Evolutionary conservation across 2,113 vertebrate species (phyloP).

Genomic region (Podiceps cristatus): DNA sequence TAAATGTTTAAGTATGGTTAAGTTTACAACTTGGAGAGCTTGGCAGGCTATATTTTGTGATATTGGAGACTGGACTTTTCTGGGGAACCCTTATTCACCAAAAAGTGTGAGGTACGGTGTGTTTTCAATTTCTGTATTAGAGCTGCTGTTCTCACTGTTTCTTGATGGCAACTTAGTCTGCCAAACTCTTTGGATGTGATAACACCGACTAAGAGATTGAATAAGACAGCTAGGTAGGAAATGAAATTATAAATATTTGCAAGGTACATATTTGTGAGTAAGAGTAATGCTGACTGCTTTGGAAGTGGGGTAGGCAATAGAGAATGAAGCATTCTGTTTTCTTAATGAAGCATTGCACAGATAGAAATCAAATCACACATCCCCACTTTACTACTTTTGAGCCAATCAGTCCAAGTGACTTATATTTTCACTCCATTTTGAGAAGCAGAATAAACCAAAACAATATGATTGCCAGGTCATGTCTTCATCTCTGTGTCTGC

Average conservation of each 20-base stretch:
- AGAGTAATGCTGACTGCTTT: not conserved
- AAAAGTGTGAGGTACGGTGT: not conserved
- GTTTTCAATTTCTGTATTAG: not conserved
- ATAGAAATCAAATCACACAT: conserved; percentile 44
- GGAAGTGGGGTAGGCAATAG: not conserved
- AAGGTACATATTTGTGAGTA: not conserved
- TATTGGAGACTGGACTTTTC: not conserved
- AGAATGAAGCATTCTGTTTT: conserved; percentile 49
- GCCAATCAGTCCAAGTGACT: not conserved
- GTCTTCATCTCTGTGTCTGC: not conserved
- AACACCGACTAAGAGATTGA: not conserved
- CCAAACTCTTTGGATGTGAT: not conserved
- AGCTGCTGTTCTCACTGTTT: not conserved
- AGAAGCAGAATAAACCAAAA: conserved; percentile 1
- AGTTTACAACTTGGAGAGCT: not conserved
- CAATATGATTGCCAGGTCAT: not conserved
- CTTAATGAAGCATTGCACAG: conserved; percentile 5
- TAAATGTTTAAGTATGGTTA: not conserved
- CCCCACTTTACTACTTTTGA: conserved; percentile 7
- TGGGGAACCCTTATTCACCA: not conserved
- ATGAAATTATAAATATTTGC: conserved; percentile 42
- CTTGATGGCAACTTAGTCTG: not conserved
- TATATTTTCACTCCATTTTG: conserved; percentile 26
- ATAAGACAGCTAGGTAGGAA: conserved; percentile 19
- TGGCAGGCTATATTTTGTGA: not conserved